These are phyloP conservation scores for Rhadinocentrus ornatus DNA, from an alignment of 2,797 vertebrate genomes.

Conservation along the genomic window DNA sequence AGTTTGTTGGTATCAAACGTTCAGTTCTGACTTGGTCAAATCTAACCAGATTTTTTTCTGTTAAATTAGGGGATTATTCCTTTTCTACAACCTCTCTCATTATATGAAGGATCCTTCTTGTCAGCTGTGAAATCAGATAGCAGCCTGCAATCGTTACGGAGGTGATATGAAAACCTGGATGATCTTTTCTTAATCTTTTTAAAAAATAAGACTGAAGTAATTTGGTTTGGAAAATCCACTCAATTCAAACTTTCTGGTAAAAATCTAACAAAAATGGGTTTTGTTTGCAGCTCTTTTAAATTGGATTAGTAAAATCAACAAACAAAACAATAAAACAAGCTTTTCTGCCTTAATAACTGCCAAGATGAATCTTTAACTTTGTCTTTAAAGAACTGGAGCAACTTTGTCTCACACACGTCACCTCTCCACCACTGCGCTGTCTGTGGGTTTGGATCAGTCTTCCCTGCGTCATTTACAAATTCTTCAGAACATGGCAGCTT, in stretches of 20 bases:
- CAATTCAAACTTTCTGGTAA: background rate
- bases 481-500: background rate
- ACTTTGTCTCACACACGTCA: background rate
- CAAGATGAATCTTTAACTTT: no score
- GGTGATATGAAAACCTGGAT: background rate
- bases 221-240: background rate
- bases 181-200: background rate
- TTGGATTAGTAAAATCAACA: no score
- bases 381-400: no score
- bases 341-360: background rate
- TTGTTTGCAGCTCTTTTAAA: background rate
- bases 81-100: no score
- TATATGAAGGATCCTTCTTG: no score
- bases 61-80: no score
- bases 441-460: background rate
- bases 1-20: background rate
- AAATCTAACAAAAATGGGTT: background rate
- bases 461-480: background rate
- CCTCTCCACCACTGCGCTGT: background rate
- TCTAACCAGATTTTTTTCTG: no score
- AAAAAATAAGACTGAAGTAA: background rate
- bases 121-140: background rate
- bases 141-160: background rate
- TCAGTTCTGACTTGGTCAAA: no score
- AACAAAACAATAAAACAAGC: no score